A percentile compares a stretch with the other conserved stretches of the same genome.
Conservation (phyloP, 2,888 invertebrate genomes). For the Abrostola triplasia region DNA sequence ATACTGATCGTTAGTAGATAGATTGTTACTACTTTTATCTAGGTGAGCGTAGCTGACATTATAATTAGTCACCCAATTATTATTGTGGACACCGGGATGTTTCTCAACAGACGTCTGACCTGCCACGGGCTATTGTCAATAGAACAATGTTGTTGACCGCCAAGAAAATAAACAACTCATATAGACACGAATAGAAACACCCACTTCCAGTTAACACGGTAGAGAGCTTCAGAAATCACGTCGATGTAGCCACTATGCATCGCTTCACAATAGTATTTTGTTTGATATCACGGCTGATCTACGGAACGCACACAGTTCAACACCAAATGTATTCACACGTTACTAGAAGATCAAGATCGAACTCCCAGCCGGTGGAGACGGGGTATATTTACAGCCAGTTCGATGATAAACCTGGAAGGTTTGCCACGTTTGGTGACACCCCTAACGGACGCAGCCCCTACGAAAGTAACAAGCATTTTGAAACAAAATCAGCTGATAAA, state of each 20-base stretch:
- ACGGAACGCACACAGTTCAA: conserved; percentile 61
- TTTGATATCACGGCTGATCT: conserved; percentile 62
- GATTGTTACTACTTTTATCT: conserved; percentile 28
- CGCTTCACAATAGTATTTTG: conserved; percentile 64
- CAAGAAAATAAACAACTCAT: conserved; percentile 75
- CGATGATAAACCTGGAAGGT: conserved; percentile 55
- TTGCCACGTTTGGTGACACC: conserved; percentile 46
- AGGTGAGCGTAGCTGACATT: conserved; percentile 36
- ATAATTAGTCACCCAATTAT: conserved; percentile 49
- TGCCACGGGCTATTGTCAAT: conserved; percentile 69
- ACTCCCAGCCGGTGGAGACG: conserved; percentile 54
- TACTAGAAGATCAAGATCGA: conserved; percentile 63
- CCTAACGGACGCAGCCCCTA: conserved; percentile 23
- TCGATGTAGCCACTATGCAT: conserved; percentile 65
- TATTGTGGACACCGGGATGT: conserved; percentile 67
- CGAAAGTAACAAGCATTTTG: conserved; percentile 17
- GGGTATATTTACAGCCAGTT: conserved; percentile 66
- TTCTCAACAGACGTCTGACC: conserved; percentile 70
- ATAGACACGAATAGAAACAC: conserved; percentile 72
- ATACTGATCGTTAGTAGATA: conserved; percentile 11
- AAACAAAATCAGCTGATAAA: conserved; percentile 35
- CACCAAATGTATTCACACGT: conserved; percentile 59
- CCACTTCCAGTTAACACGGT: conserved; percentile 70
- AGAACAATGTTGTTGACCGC: conserved; percentile 70
- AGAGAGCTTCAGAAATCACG: conserved; percentile 62